phyloP scores from a whole-genome alignment of 2,113 vertebrate species.

The Upupa epops region DNA sequence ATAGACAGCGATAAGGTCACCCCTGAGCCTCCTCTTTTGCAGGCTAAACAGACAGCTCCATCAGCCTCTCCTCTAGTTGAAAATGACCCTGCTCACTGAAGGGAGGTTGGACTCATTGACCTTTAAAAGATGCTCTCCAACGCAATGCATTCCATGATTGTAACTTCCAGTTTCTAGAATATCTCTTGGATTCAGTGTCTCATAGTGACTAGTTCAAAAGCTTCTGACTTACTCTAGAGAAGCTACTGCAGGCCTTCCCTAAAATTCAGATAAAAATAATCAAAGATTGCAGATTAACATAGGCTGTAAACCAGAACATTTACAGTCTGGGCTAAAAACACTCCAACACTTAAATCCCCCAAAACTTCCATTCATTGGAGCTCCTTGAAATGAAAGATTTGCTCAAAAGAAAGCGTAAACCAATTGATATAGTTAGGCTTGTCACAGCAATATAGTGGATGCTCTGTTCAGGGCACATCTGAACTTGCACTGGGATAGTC shows the following conservation, averaged over 20 bases:
- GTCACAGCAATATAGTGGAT: background rate
- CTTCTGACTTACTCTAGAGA: background rate
- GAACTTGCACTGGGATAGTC: background rate
- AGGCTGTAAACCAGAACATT: background rate
- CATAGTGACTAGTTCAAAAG: background rate
- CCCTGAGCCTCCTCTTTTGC: no score
- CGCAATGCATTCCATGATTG: no score
- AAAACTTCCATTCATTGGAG: background rate
- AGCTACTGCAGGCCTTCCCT: background rate
- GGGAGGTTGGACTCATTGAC: no score
- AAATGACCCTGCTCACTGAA: no score
- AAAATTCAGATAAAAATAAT: background rate
- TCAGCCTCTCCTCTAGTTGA: no score
- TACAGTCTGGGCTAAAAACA: no score
- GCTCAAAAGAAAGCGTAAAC: background rate
- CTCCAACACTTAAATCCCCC: fast-evolving
- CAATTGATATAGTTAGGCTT: background rate
- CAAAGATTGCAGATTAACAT: background rate
- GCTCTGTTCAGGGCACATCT: background rate
- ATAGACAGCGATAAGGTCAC: no score
- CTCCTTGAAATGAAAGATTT: background rate
- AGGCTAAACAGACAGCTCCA: no score
- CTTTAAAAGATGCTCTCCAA: no score
- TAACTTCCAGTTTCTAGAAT: background rate
- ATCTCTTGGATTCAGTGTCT: background rate